Evolutionary conservation across 2,113 vertebrate species (phyloP), one percentile per base, ranked within the genome.

Genomic region (Ascaphus truei): DNA sequence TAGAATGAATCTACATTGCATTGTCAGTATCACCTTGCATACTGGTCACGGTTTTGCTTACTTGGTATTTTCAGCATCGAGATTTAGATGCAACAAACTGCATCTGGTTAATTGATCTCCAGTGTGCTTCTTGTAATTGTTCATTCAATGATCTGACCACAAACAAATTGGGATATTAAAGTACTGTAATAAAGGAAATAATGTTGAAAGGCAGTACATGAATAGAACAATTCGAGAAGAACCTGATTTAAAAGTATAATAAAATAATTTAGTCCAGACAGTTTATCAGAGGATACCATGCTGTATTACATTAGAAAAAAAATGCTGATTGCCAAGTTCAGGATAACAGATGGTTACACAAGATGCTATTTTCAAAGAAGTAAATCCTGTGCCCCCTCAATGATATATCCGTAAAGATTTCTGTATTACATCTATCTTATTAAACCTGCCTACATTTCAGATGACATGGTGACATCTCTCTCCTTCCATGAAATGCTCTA

Each of bases 331-430:
- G 62, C 62, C 62, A 65, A 53, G 48, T 53, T 36, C 27, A 25
- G 10, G 29, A 18, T 20, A 53, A 52, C 62, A 65, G 62, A 65
- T 65, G 48, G 48, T 65, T 23, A 30, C n/a, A 41, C 48, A 52
- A 52, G 45, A 64, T 52, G 45, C 4, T 37, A 51, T 36, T 34
- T 23, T 63, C 10, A 50, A 63, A 34, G 13, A n/a, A 33, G 2
- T 23, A 18, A 30, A 12, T 34, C 11, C 20, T 20, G 11, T 22
- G 26, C 39, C 45, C 25, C 47, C 43, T 63, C 12, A 48, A 22
- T 62, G 60, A 48, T 22, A 12, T 23, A 48, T 33, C 11, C 29
- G 25, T 51, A 30, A 29, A 29, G n/a, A 20, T 12, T 13, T 4
- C 30, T 30, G 10, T 26, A 15, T n/a, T n/a, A n/a, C n/a, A n/a